Evolutionary conservation across 1,140 invertebrate genomes (phyloP), one percentile per base, ranked within the genome.

Genomic region (Pseudomyrmex flavicornis): DNA sequence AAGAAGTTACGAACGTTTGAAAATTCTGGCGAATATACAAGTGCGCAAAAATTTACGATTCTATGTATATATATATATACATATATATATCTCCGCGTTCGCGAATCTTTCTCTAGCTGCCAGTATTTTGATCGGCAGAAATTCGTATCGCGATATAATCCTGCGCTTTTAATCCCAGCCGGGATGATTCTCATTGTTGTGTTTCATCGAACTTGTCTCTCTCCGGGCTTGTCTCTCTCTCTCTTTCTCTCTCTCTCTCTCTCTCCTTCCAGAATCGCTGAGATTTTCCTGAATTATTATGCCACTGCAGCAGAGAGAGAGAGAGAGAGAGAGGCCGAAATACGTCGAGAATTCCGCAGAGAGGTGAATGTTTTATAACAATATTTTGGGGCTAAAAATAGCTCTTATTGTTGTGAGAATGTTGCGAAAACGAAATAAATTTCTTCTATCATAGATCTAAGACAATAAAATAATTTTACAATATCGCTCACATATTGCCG

Each of bases 131-230:
- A 88, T 88, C 75, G 59, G 66, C 70, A 72, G 61, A 62, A 76
- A 77, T 65, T 82, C 54, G 69, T 65, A 83, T 70, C 75, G 20
- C 84, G 62, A 88, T 86, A 86, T 88, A 88, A 88, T 89, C 82
- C 82, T 56, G 26, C 52, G 26, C 52, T 54, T 89, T 89, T 89
- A 89, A 89, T 89, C 75, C 88, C 48, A 35, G 9, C 50, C 62
- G 82, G 82, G 66, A 87, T 85, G 68, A 89, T 89, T 85, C 80
- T 82, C 88, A 88, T 89, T 89, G 84, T 89, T 89, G 79, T 86
- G 75, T 80, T 88, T 85, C 87, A 85, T 88, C 86, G 86, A 89
- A 89, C 77, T 88, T 88, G 83, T 85, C 84, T 79, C 13, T 17
- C 17, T 35, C 35, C 22, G 22, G 22, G 1, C 77, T 88, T 88